Base-by-base conservation (phyloP, 2,888 invertebrate species). In the Steromphala cineraria region DNA sequence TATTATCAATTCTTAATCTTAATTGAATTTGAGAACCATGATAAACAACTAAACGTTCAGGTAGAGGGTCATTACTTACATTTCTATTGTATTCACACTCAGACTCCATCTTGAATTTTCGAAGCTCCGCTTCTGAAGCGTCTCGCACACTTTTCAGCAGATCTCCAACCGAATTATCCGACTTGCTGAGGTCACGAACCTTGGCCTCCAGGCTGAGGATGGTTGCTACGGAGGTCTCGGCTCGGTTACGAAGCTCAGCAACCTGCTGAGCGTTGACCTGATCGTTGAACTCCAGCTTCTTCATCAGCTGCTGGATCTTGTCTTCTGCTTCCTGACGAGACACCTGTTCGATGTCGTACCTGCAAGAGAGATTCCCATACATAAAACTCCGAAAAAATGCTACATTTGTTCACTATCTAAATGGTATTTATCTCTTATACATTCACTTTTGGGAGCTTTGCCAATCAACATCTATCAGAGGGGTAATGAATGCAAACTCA, bases 291-390 rank as follows among this genome's bases (percentile, higher is more conserved):
- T 91, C 89, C 8, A 89, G 75, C 77, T 91, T 90, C 80, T 90
- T 86, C n/a, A 82, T 81, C 24, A 89, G 80, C 31, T 88, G 88
- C 62, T 90, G 89, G 36, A 88, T 79, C 71, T 83, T 86, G 81
- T 91, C 90, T 46, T 90, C 91, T 21, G 88, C 85, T 75, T 91
- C 90, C 8, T 88, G 88, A 21, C 89, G 78, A 19, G 87, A 81
- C n/a, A 89, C 67, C 75, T 88, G 84, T 81, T 91, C 91, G 36
- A 89, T 86, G 40, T 91, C 90, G 82, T 88, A 90, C 82, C 91
- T 91, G 83, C 19, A 82, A 78, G 5, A 46, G 4, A 36, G 36
- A 36, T 36, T 5, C 3, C 4, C 4, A 5, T 5, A 5, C 36
- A 24, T 13, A 1, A 67, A n/a, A n/a, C 28, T 67, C 36, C 10